These are phyloP conservation scores for Elaphurus davidianus DNA, from an alignment of 2,113 vertebrate species.

Conservation along the genomic window DNA sequence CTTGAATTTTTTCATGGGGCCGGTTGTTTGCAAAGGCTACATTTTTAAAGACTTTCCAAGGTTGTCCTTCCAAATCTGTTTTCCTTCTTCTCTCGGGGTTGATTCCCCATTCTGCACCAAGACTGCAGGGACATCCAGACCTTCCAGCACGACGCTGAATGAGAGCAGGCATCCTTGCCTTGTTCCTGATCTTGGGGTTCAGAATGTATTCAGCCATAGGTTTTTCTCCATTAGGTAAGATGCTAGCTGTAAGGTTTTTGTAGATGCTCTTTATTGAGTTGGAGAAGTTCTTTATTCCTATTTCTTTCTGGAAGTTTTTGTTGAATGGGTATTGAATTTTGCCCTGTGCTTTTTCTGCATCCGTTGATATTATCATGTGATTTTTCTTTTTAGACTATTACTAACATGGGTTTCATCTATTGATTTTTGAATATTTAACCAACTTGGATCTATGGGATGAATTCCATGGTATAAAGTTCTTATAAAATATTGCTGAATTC, in stretches of 20 bases:
- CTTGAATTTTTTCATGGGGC: not conserved
- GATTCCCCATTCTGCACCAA: not conserved
- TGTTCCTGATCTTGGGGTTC: not conserved
- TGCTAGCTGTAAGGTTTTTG: not conserved
- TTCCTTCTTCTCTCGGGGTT: not conserved
- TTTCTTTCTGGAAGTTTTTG: not conserved
- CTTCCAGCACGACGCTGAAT: not conserved
- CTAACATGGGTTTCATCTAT: not conserved
- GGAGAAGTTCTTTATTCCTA: not conserved
- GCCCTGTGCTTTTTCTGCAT: not conserved
- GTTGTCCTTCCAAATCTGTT: not conserved
- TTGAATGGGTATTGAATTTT: constrained; percentile 16
- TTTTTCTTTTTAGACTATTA: not conserved
- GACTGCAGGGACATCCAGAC: not conserved
- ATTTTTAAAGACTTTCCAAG: not conserved
- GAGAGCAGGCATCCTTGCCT: not conserved
- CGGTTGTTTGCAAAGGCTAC: not conserved
- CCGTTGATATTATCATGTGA: not conserved
- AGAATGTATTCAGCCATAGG: not conserved
- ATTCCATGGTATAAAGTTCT: not conserved
- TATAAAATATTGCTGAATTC: not conserved
- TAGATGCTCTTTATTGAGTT: not conserved
- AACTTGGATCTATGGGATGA: not conserved
- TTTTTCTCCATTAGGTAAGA: not conserved
- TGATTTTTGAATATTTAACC: not conserved